These are phyloP conservation scores for Crotalus adamanteus DNA, from an alignment of 2,797 vertebrate genomes.

Conservation along the genomic window DNA sequence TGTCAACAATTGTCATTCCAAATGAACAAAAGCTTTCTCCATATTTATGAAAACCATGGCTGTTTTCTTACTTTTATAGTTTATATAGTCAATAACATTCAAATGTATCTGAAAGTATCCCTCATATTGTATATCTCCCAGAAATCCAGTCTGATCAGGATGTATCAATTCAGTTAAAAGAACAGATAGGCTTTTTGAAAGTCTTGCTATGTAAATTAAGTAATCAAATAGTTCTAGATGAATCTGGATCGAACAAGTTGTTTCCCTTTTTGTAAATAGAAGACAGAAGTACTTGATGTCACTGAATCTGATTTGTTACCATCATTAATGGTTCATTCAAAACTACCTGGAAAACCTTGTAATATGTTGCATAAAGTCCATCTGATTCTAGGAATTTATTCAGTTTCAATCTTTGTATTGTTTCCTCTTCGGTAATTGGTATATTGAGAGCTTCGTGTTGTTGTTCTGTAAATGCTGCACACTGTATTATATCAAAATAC, in stretches of 20 bases:
- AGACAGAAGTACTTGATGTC: not conserved
- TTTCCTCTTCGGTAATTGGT: not conserved
- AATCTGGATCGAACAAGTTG: not conserved
- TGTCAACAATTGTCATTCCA: not conserved
- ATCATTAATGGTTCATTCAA: not conserved
- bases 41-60: not conserved
- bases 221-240: not conserved
- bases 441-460: not conserved
- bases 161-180: not conserved
- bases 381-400: not conserved
- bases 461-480: not conserved
- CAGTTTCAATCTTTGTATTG: not conserved
- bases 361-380: not conserved
- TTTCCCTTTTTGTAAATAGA: not conserved
- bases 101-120: not conserved
- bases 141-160: not conserved
- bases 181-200: not conserved
- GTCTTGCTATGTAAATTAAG: not conserved
- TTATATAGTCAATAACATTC: not conserved
- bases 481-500: not conserved
- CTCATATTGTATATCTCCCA: not conserved
- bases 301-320: not conserved
- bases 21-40: not conserved
- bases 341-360: not conserved
- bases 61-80: not conserved